Percentiles rank a stretch among this genome's conserved stretches.
phyloP scores from a whole-genome alignment of 2,797 vertebrate species.

The Lemur catta region DNA sequence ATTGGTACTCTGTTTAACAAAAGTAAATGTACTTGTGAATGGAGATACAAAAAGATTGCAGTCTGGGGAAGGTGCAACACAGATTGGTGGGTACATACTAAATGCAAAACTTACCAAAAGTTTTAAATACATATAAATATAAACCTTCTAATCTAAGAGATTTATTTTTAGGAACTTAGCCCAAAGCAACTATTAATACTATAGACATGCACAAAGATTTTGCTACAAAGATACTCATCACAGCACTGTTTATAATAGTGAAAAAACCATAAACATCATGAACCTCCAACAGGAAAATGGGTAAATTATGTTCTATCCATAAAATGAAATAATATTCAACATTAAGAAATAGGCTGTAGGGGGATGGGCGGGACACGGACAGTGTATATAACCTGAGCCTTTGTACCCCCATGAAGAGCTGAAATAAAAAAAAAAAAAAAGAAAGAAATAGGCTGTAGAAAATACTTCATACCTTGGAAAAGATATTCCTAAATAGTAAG shows the following conservation, averaged over 20 bases:
- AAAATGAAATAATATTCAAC: constrained; percentile 7
- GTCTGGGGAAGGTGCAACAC: not conserved
- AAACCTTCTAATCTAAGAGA: not conserved
- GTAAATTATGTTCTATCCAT: not conserved
- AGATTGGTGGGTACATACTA: not conserved
- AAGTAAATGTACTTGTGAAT: not conserved
- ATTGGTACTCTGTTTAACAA: not conserved
- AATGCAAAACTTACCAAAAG: not conserved
- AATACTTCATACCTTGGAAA: constrained; percentile 12
- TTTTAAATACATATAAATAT: not conserved
- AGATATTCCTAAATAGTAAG: constrained; percentile 6
- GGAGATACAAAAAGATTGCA: not conserved
- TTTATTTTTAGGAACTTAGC: not conserved
- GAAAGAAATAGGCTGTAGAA: not conserved
- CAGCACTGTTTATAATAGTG: not conserved
- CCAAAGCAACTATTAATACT: not conserved
- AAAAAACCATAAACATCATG: not conserved
- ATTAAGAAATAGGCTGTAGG: not conserved
- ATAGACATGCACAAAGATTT: not conserved
- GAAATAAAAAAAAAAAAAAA: no score
- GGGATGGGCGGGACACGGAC: no score
- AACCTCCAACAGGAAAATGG: not conserved
- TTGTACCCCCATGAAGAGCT: no score
- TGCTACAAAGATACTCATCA: not conserved
- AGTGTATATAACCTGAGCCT: no score